phyloP scores from a whole-genome alignment of 2,797 vertebrate genomes.

The Rhinichthys osculus region DNA sequence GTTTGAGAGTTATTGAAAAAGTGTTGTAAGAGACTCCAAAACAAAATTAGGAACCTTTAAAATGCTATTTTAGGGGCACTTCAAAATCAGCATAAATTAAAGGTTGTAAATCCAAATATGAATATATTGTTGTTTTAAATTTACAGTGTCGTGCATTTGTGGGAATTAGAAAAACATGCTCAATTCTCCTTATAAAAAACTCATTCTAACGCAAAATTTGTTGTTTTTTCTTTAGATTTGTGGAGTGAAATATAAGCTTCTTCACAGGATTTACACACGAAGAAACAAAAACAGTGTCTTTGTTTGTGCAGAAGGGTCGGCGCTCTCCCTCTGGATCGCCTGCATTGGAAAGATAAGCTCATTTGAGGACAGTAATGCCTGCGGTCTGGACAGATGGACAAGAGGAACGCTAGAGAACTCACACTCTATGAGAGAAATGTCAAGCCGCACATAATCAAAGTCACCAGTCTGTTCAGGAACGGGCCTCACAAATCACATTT shows the following conservation, averaged over 20 bases:
- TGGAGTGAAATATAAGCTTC: not conserved
- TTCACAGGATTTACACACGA: not conserved
- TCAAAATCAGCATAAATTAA: not conserved
- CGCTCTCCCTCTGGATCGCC: not conserved
- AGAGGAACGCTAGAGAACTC: slow-evolving; percentile 26
- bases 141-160: too few relatives aligned
- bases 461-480: slow-evolving; percentile 12
- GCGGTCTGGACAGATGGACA: slow-evolving; percentile 40
- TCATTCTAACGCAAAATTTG: too few relatives aligned
- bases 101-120: not conserved
- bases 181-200: not conserved
- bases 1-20: too few relatives aligned
- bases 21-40: too few relatives aligned
- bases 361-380: slow-evolving; percentile 6
- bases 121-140: too few relatives aligned
- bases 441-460: slow-evolving; percentile 21
- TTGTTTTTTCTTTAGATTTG: not conserved
- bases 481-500: not conserved
- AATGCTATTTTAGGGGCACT: too few relatives aligned
- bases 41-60: too few relatives aligned
- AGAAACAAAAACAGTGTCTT: not conserved
- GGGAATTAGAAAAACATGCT: not conserved
- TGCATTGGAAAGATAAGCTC: slow-evolving; percentile 37
- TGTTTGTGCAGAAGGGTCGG: not conserved
- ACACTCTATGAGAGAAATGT: slow-evolving; percentile 35